Base-by-base conservation (phyloP, 2,888 invertebrate genomes). In the Drosophila rellima region DNA sequence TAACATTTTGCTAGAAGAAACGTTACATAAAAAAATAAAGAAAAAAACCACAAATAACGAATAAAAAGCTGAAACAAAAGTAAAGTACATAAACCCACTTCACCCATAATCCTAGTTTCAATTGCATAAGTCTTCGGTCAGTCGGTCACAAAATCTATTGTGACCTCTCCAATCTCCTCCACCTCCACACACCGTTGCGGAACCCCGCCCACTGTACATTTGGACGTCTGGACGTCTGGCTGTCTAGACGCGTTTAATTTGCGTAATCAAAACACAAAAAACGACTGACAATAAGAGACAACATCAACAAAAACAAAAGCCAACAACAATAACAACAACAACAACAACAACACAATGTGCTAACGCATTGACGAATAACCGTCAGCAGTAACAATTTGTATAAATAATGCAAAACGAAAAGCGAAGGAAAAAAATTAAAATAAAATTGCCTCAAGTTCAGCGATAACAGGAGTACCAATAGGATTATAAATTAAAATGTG, bases 171-270 rank as follows among this genome's bases (percentile, higher is more conserved):
- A 33, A 37, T 3, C 15, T 23, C 15, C 33, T 31, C 13, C 35
- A 35, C 26, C 8, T 10, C 7, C 17, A 2, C 2, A 8, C 2
- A 23, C 54, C 42, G 42, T 35, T 31, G 35, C 11, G 29, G 6
- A 2, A 10, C 47, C 15, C 44, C 67, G 61, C 57, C 69, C 68
- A 76, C 56, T 23, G 59, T 45, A 40, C 65, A 45, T 11, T 70
- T 74, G 74, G 65, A 74, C 76, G 82, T 70, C 68, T 85, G 79
- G 70, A 54, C 75, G 88, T 70, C 68, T 86, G 77, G 71, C 61
- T 76, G 88, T 70, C 84, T 85, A 85, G 89, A 85, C 89, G 83
- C 72, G 79, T 81, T 85, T 77, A 88, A 88, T 88, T 88, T 85
- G 84, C 84, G 83, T 85, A 85, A 85, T 85, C 89, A 85, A 88